Evolutionary conservation across 2,888 invertebrate species (phyloP), one percentile per base, ranked within the genome.

Genomic region (Macroteleia sp.): DNA sequence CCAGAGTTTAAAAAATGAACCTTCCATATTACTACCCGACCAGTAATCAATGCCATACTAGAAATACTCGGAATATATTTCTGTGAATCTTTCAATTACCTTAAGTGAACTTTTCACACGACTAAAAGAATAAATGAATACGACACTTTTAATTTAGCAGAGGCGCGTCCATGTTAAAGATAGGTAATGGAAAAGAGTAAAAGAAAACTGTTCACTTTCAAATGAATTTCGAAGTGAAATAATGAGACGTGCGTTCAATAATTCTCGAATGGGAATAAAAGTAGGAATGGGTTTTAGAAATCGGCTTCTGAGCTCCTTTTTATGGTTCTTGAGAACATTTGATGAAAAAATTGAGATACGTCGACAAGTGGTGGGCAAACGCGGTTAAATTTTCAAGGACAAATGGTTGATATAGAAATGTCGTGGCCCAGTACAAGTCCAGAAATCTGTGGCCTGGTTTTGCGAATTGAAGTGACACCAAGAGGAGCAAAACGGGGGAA

Each of bases 371-470:
- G n/a, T n/a, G n/a, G n/a, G n/a, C n/a, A n/a, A n/a, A n/a, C n/a
- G n/a, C n/a, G 6, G 25, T 25, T 25, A 42, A 50, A 28, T n/a
- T 46, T 71, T 54, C 61, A 71, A 71, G 61, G 71, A 41, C 62
- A 54, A 41, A 39, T 39, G 12, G 14, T 59, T 17, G 30, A n/a
- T 34, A n/a, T n/a, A 22, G 42, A 14, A 10, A 28, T n/a, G n/a
- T n/a, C n/a, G n/a, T 3, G n/a, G 8, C 2, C 12, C n/a, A 14
- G 20, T 39, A n/a, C 28, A 4, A 16, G 34, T 62, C 20, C 30
- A 48, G 48, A 62, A 50, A 73, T 57, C 57, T 64, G 48, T 73
- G 64, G 57, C 73, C 73, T 73, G 62, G 64, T 73, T 73, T 64
- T 41, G 34, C 44, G 56, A 50, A 32, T 54, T 32, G 52, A 39